Conservation (phyloP, 2,888 invertebrate species). For the Scaptomyza tumidula region DNA sequence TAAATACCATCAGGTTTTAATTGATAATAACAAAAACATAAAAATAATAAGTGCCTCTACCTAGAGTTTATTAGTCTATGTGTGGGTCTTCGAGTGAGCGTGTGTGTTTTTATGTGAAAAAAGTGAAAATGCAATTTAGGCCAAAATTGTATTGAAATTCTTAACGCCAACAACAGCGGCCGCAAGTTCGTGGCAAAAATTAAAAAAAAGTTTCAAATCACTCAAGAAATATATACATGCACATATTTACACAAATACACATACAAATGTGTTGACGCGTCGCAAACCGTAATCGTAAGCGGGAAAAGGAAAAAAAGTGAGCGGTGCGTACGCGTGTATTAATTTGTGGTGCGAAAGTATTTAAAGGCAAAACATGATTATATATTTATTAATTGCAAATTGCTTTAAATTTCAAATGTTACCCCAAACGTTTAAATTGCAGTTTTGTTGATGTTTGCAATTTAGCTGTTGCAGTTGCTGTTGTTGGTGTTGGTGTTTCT, state of each 20-base stretch:
- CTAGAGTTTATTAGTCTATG: constrained; percentile 13
- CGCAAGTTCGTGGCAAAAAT: constrained; percentile 49
- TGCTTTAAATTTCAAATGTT: constrained; percentile 33
- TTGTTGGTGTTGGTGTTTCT: constrained; percentile 12
- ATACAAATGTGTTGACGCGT: constrained; percentile 14
- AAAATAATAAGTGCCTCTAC: constrained; percentile 7
- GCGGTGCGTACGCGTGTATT: constrained; percentile 48
- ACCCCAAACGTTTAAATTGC: constrained; percentile 14
- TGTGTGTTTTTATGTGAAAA: constrained; percentile 33
- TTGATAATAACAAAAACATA: constrained; percentile 35
- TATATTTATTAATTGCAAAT: constrained; percentile 52
- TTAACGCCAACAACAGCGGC: constrained; percentile 48
- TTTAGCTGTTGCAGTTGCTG: constrained; percentile 24
- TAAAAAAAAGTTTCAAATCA: constrained; percentile 27
- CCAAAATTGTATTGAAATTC: constrained; percentile 69
- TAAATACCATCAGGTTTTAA: constrained; percentile 58
- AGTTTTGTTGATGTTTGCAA: constrained; percentile 11
- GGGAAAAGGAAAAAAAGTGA: constrained; percentile 57
- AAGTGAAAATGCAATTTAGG: constrained; percentile 72
- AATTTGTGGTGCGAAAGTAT: constrained; percentile 47
- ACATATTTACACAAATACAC: background rate
- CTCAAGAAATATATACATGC: constrained; percentile 25
- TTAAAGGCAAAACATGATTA: constrained; percentile 45
- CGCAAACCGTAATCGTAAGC: constrained; percentile 13
- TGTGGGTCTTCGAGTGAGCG: constrained; percentile 9